These are phyloP conservation scores for honey bee (Apis mellifera) DNA, from an alignment of 1,140 invertebrate genomes.

Conservation along the genomic window DNA sequence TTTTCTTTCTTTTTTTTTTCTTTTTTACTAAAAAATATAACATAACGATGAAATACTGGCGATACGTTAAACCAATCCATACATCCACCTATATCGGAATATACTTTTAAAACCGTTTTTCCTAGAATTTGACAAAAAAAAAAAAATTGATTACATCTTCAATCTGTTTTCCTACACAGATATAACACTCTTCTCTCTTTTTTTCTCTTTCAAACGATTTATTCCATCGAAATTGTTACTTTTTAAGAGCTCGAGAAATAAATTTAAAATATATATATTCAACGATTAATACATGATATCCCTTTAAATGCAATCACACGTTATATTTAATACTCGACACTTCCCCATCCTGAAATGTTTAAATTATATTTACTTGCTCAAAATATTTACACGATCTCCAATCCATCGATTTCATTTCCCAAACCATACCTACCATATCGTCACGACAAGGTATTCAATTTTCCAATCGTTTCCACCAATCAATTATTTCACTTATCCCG, in stretches of 20 bases:
- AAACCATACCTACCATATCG: too few relatives aligned
- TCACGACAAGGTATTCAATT: too few relatives aligned
- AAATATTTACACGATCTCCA: too few relatives aligned
- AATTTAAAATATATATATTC: too few relatives aligned
- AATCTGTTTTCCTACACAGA: not conserved
- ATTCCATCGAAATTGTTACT: not conserved
- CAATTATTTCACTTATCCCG: not conserved
- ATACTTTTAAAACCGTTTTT: not conserved
- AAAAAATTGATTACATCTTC: not conserved
- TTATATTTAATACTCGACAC: too few relatives aligned
- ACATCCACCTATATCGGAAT: not conserved
- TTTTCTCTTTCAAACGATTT: not conserved
- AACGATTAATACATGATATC: too few relatives aligned
- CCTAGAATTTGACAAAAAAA: not conserved
- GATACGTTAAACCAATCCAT: not conserved
- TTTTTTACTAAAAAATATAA: not conserved
- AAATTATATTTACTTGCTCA: too few relatives aligned
- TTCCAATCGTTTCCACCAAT: too few relatives aligned
- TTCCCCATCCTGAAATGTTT: too few relatives aligned
- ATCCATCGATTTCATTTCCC: too few relatives aligned
- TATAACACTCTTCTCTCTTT: too few relatives aligned
- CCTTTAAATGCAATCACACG: too few relatives aligned
- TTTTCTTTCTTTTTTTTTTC: not conserved
- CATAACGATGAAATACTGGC: not conserved
- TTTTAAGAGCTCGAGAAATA: not conserved